Conservation (phyloP, 2,113 vertebrate species). For the Ardeotis arabs region DNA sequence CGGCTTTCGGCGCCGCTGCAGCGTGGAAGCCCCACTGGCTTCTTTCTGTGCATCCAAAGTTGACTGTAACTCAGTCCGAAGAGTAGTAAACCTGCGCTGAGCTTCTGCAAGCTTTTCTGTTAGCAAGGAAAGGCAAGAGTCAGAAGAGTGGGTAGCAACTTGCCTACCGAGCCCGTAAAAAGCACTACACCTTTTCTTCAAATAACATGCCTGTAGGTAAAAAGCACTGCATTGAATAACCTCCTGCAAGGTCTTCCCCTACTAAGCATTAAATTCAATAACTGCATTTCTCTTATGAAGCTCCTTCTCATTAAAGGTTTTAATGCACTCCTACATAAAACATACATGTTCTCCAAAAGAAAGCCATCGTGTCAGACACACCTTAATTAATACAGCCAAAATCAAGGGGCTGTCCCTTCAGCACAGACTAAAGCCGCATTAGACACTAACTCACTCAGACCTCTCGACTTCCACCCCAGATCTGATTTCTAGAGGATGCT, state of each 20-base stretch:
- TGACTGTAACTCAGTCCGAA: conserved; percentile 95
- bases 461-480: not conserved
- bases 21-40: conserved; percentile 79
- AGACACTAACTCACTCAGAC: not conserved
- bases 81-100: conserved; percentile 91
- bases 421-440: not conserved
- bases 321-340: not conserved
- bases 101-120: conserved; percentile 96
- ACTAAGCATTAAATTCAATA: fast-evolving
- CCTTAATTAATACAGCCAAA: not conserved
- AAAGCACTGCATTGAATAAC: not conserved
- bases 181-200: fast-evolving
- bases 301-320: not conserved
- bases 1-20: conserved; percentile 88
- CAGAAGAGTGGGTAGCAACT: not conserved
- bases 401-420: not conserved
- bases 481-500: not conserved
- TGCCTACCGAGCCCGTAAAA: not conserved
- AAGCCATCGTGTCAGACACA: not conserved
- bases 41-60: conserved; percentile 94
- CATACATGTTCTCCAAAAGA: not conserved
- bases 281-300: not conserved
- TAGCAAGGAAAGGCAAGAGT: not conserved
- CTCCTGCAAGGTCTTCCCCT: fast-evolving
- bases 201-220: fast-evolving